phyloP scores from a whole-genome alignment of 2,888 invertebrate species.

The Erebia epiphron region DNA sequence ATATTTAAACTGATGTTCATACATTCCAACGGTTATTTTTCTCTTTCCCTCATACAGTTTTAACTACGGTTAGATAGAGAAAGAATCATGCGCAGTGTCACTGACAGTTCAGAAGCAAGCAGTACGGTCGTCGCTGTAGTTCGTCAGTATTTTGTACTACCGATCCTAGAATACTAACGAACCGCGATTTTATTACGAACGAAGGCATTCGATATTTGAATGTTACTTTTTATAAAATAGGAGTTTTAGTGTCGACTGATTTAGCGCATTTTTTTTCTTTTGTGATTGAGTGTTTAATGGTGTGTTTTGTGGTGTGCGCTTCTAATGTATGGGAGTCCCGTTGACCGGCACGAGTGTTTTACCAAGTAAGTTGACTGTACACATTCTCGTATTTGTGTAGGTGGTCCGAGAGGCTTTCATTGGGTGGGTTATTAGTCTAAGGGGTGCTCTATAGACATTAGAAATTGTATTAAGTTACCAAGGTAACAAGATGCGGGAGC shows the following conservation, averaged over 20 bases:
- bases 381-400: constrained; percentile 50
- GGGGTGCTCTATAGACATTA: constrained; percentile 27
- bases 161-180: constrained; percentile 39
- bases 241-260: constrained; percentile 41
- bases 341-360: constrained; percentile 58
- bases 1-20: constrained; percentile 59
- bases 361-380: constrained; percentile 65
- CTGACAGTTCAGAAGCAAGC: constrained; percentile 71
- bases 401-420: constrained; percentile 39
- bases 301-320: constrained; percentile 49
- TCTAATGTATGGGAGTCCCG: constrained; percentile 59
- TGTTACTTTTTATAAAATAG: constrained; percentile 48
- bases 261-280: constrained; percentile 41
- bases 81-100: constrained; percentile 73
- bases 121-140: constrained; percentile 57
- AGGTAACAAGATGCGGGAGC: not conserved
- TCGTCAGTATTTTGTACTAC: constrained; percentile 43
- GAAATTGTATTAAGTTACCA: constrained; percentile 17
- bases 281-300: constrained; percentile 42
- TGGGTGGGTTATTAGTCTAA: too few species aligned
- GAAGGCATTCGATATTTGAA: constrained; percentile 61
- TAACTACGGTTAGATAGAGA: constrained; percentile 56
- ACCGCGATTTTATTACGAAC: constrained; percentile 57
- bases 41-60: constrained; percentile 52
- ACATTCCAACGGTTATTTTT: constrained; percentile 65